A percentile compares a stretch with the other conserved stretches of the same genome.
phyloP scores from a whole-genome alignment of 2,888 invertebrate genomes.

The Gonocerus acuteangulatus region DNA sequence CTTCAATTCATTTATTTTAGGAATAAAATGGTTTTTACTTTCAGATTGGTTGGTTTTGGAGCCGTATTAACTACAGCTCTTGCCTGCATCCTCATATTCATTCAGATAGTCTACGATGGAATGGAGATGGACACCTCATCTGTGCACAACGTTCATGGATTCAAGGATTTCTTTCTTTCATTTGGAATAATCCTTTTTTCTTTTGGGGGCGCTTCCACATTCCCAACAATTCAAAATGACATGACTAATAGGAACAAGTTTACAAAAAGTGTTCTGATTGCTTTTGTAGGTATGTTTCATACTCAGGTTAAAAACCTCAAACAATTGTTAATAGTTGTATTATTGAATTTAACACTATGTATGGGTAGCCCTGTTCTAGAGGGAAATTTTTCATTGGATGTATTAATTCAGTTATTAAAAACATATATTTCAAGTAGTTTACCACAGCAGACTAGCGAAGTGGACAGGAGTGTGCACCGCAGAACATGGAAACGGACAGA shows the following conservation, averaged over 20 bases:
- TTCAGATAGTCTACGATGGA: slow-evolving; percentile 53
- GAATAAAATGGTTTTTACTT: too few species aligned
- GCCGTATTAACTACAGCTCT: slow-evolving; percentile 55
- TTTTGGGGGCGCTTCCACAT: slow-evolving; percentile 65
- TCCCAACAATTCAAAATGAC: slow-evolving; percentile 72
- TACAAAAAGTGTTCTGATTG: slow-evolving; percentile 53
- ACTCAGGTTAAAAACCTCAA: background rate
- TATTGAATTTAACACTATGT: too few species aligned
- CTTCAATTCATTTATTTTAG: too few species aligned
- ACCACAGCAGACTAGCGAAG: too few species aligned
- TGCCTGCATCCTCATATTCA: slow-evolving; percentile 56
- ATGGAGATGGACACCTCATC: slow-evolving; percentile 43
- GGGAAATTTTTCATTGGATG: too few species aligned
- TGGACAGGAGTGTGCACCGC: too few species aligned
- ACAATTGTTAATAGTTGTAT: too few species aligned
- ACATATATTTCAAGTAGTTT: too few species aligned
- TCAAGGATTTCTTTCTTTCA: slow-evolving; percentile 58
- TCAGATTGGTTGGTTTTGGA: slow-evolving; percentile 55
- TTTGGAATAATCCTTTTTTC: slow-evolving; percentile 64
- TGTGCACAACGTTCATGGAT: slow-evolving; percentile 50
- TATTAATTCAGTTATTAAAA: too few species aligned
- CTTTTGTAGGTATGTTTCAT: slow-evolving; percentile 55
- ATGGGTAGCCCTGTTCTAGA: too few species aligned
- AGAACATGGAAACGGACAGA: too few species aligned
- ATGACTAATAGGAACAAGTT: slow-evolving; percentile 60